Conservation (phyloP, 2,113 vertebrate genomes). For the Dermatemys mawii region DNA sequence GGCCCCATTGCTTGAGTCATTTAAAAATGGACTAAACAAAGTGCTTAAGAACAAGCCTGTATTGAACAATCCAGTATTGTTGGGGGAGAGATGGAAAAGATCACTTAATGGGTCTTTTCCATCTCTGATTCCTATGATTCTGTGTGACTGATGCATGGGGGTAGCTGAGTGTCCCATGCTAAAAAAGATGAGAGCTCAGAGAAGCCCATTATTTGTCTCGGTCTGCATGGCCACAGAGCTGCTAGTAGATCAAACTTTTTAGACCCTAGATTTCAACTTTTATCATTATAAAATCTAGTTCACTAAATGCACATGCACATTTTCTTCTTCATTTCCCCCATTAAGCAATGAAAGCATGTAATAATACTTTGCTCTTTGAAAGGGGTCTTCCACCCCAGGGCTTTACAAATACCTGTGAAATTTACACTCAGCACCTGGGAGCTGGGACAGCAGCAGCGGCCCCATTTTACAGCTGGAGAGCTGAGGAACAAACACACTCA, state of each 20-base stretch:
- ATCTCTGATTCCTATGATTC: not conserved
- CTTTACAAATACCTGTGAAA: not conserved
- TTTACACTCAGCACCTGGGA: rapidly evolving
- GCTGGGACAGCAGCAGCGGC: not conserved
- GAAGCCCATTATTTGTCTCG: not conserved
- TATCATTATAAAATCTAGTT: not conserved
- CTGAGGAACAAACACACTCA: rapidly evolving
- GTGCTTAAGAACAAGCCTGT: conserved; percentile 40
- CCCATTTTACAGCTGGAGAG: not conserved
- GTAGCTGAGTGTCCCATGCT: not conserved
- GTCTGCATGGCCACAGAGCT: not conserved
- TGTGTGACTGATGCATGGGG: not conserved
- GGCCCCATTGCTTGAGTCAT: conserved; percentile 33
- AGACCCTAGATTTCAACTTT: not conserved
- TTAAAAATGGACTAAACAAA: conserved; percentile 5
- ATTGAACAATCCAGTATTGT: not conserved
- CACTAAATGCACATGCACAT: rapidly evolving
- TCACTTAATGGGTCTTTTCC: not conserved
- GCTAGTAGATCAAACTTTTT: not conserved
- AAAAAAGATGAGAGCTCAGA: not conserved
- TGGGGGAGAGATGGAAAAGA: not conserved
- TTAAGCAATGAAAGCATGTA: not conserved
- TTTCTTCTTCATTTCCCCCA: not conserved
- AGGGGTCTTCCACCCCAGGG: rapidly evolving
- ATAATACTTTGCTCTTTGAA: not conserved